Evolutionary conservation across 2,888 invertebrate species (phyloP), one percentile per base, ranked within the genome.

Genomic region (Drosophila subquinaria): DNA sequence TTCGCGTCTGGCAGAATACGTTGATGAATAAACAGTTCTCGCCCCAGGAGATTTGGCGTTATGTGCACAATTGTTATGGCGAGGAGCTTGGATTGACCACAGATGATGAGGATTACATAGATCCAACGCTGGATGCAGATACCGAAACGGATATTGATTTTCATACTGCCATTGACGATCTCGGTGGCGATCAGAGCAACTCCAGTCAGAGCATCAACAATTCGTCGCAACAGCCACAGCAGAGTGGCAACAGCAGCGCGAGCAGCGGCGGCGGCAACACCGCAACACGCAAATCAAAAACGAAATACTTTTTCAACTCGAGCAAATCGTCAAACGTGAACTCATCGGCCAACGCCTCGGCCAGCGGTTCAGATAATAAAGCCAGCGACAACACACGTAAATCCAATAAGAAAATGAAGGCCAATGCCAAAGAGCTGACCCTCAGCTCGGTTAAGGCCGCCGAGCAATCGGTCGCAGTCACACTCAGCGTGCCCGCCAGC

Each of bases 1-100:
- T 98, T 94, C 94, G 97, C 83, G 95, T 98, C 82, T 99, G 98
- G 98, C 98, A 98, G 94, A 98, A 97, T 94, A 97, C 97, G 69
- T 95, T 98, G 73, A 95, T 98, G 95, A 97, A 97, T 93, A 96
- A 97, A 94, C 96, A 95, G 52, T 95, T 97, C 95, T 94, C 95
- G 83, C 95, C 95, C 71, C 96, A 96, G 91, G 97, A 97, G 93
- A 95, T 97, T 93, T 97, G 97, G 97, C 95, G 96, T 93, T 96
- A 96, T 95, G 97, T 98, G 74, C 98, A 98, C 93, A 95, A 96
- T 88, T 97, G 96, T 91, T 99, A 99, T 93, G 98, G 98, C 57
- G 97, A 97, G 90, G 98, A 98, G 93, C 94, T 98, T 81, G 98
- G 98, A 48, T 94, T 98, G 91, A 97, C 97, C 51, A 97, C 97